phyloP scores from a whole-genome alignment of 2,113 vertebrate genomes.

The Pluvialis apricaria region DNA sequence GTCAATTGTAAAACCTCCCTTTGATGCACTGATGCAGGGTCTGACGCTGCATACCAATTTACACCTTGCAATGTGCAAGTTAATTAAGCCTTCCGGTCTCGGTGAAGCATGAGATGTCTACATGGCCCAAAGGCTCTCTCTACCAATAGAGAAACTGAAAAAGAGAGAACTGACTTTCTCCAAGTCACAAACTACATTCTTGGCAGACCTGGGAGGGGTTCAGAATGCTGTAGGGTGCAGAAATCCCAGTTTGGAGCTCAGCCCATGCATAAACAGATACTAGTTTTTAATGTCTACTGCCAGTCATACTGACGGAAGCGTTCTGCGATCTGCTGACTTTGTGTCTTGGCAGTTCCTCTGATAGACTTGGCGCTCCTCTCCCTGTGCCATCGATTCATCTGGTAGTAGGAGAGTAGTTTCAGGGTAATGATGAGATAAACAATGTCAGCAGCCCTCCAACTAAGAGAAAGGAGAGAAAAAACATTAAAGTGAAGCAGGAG shows the following conservation, averaged over 20 bases:
- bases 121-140: background rate
- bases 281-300: background rate
- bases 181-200: background rate
- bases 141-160: background rate
- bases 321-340: background rate
- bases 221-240: background rate
- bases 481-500: background rate
- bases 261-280: background rate
- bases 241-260: background rate
- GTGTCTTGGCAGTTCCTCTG: background rate
- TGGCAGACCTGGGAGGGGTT: background rate
- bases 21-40: background rate
- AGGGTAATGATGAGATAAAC: conserved; percentile 18
- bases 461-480: background rate
- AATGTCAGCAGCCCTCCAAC: conserved; percentile 41
- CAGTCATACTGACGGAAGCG: fast-evolving
- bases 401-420: conserved; percentile 52
- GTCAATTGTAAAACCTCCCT: background rate
- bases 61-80: background rate
- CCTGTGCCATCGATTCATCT: conserved; percentile 43
- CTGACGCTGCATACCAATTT: background rate
- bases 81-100: background rate
- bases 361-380: background rate
- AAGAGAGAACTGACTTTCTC: background rate
- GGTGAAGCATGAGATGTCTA: background rate